These are phyloP conservation scores for Macrosoma leucophasiata DNA, from an alignment of 2,888 invertebrate genomes.

Conservation along the genomic window DNA sequence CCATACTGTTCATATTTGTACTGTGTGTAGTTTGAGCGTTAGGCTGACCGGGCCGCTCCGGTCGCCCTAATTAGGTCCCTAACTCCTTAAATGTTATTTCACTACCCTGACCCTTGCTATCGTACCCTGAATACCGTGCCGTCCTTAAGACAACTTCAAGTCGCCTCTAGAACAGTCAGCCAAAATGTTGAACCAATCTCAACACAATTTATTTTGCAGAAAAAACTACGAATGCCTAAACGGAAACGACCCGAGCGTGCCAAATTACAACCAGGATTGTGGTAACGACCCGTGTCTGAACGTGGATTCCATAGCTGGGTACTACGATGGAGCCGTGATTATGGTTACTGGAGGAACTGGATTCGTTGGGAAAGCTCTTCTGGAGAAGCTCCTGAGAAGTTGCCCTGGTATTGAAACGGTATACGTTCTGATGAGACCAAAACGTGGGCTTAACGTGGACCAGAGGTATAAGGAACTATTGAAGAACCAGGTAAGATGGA, in stretches of 20 bases:
- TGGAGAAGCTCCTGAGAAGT: slow-evolving; percentile 93
- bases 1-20: too few species aligned
- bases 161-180: too few species aligned
- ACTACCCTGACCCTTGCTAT: too few species aligned
- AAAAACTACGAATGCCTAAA: slow-evolving; percentile 49
- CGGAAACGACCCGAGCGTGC: slow-evolving; percentile 48
- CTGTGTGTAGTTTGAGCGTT: too few species aligned
- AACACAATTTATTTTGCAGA: slow-evolving; percentile 26
- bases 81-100: too few species aligned
- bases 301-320: slow-evolving; percentile 56
- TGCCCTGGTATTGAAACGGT: slow-evolving; percentile 86
- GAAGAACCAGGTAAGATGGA: slow-evolving; percentile 78
- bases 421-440: slow-evolving; percentile 87
- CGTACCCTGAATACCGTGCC: too few species aligned
- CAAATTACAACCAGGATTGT: slow-evolving; percentile 40
- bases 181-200: not conserved
- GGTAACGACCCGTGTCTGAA: slow-evolving; percentile 26
- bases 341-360: slow-evolving; percentile 80
- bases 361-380: slow-evolving; percentile 94
- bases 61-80: too few species aligned
- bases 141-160: too few species aligned
- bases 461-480: slow-evolving; percentile 84
- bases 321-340: slow-evolving; percentile 71
- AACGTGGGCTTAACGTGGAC: slow-evolving; percentile 80
- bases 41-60: too few species aligned